These are phyloP conservation scores for Rhinolophus ferrumequinum DNA, from an alignment of 2,113 vertebrate species.

Conservation along the genomic window DNA sequence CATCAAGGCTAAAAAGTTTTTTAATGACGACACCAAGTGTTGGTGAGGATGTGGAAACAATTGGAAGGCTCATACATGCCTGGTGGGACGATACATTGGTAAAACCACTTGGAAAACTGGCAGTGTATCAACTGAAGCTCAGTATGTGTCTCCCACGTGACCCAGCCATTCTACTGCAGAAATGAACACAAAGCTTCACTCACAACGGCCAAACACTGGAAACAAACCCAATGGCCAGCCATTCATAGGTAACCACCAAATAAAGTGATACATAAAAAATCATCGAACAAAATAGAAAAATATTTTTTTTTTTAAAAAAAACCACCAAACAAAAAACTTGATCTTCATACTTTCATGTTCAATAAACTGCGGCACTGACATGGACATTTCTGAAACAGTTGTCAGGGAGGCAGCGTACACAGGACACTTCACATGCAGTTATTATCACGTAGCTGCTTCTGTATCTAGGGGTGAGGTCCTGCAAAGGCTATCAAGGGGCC, in stretches of 20 bases:
- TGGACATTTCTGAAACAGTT: background rate
- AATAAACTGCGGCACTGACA: background rate
- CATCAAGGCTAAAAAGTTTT: background rate
- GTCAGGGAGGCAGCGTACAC: background rate
- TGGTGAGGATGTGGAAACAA: background rate
- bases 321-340: background rate
- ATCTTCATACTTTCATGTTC: background rate
- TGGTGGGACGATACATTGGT: background rate
- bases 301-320: background rate
- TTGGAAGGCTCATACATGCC: too few relatives aligned
- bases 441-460: background rate
- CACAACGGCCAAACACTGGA: background rate
- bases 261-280: background rate
- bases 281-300: background rate
- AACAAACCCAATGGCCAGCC: background rate
- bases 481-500: too few relatives aligned
- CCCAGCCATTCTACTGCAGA: background rate
- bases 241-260: background rate
- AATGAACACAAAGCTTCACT: background rate
- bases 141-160: rapidly evolving
- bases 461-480: background rate
- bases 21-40: background rate
- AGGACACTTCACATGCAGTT: background rate
- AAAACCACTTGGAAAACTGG: background rate
- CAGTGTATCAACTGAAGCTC: background rate